Conservation (phyloP, 2,797 vertebrate species). For the Valencia hispanica region DNA sequence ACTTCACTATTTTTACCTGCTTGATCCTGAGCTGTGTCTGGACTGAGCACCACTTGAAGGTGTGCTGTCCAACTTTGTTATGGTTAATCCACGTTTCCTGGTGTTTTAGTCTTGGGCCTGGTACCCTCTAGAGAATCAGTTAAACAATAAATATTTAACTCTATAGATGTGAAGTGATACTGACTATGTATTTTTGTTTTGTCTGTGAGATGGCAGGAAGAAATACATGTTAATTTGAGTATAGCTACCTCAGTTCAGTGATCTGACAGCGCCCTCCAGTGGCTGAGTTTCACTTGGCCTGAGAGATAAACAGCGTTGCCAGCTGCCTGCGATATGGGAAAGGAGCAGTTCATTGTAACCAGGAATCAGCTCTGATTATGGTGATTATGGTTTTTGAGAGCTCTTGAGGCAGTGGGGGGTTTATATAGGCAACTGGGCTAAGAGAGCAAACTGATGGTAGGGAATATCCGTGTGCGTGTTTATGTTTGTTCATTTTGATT, state of each 20-base stretch:
- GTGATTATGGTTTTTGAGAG: slow-evolving; percentile 83
- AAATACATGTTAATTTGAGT: background rate
- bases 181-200: background rate
- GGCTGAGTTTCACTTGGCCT: slow-evolving; percentile 20
- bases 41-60: background rate
- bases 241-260: slow-evolving; percentile 11
- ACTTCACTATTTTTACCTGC: background rate
- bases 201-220: background rate
- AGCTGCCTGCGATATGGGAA: slow-evolving; percentile 77
- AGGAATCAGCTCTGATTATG: slow-evolving; percentile 87
- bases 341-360: slow-evolving; percentile 83
- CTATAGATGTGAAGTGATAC: background rate
- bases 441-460: slow-evolving; percentile 21
- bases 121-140: background rate
- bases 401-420: slow-evolving; percentile 76
- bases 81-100: too few relatives aligned
- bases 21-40: background rate
- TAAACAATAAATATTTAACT: background rate
- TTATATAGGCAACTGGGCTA: slow-evolving; percentile 44
- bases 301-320: slow-evolving; percentile 46
- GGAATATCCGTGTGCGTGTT: background rate
- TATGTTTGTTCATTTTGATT: slow-evolving; percentile 21
- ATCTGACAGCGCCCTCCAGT: slow-evolving; percentile 39
- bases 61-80: background rate
- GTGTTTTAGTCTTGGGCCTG: background rate